These are phyloP conservation scores for Pristis pectinata DNA, from an alignment of 2,797 vertebrate genomes.

Conservation along the genomic window DNA sequence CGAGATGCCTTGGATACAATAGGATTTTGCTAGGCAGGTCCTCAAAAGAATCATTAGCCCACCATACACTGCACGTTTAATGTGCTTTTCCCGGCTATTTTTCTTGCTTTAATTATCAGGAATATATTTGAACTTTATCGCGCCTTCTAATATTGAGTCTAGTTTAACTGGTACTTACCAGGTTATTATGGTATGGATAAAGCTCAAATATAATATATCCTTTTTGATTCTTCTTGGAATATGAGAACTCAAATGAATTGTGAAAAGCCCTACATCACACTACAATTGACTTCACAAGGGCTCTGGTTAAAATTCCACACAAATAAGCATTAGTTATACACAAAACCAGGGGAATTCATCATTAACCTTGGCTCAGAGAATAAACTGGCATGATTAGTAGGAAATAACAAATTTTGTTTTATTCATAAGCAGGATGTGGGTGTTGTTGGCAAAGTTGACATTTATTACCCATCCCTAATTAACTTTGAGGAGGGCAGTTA, in stretches of 20 bases:
- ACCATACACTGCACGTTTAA: no score
- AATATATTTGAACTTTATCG: neutral
- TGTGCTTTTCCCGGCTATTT: no score
- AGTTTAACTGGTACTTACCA: neutral
- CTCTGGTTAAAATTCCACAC: neutral
- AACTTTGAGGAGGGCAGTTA: neutral
- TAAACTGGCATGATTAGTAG: neutral
- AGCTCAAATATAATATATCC: neutral
- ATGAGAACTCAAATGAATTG: neutral
- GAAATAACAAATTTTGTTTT: slow-evolving; percentile 1
- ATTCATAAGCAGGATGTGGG: no score
- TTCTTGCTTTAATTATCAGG: neutral
- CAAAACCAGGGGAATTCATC: neutral
- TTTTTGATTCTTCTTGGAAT: neutral
- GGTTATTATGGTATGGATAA: neutral
- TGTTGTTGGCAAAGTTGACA: no score
- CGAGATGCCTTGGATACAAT: no score
- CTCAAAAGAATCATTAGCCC: no score
- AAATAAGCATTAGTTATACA: neutral
- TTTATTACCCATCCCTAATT: no score
- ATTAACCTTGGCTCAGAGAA: neutral
- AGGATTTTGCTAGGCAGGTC: no score
- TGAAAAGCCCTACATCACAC: neutral
- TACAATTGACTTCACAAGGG: neutral
- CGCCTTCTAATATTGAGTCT: no score